Evolutionary conservation across 2,113 vertebrate species (phyloP).

Genomic region (Rana temporaria): DNA sequence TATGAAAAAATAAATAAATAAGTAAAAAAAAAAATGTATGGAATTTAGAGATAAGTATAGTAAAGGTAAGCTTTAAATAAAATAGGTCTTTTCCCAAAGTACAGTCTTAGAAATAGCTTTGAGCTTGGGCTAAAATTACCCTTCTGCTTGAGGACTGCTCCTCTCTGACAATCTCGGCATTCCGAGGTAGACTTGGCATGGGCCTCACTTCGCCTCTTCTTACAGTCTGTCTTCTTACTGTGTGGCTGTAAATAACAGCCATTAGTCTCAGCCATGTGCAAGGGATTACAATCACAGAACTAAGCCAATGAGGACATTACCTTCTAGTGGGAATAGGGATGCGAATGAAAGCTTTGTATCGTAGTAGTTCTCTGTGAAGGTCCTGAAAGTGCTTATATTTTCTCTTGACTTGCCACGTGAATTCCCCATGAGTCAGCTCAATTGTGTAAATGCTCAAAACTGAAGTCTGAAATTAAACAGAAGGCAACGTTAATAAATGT

Average conservation of each 20-base stretch:
- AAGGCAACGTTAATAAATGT: too few relatives aligned
- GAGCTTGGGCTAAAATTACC: constrained; percentile 67
- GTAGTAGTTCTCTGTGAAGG: constrained; percentile 90
- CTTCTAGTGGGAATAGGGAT: constrained; percentile 93
- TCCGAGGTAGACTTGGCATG: constrained; percentile 86
- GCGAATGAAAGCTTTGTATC: constrained; percentile 93
- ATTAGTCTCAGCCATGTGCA: background rate
- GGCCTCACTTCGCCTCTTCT: constrained; percentile 78
- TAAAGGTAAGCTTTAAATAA: too few relatives aligned
- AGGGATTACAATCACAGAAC: background rate
- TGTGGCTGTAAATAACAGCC: constrained; percentile 76
- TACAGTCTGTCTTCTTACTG: constrained; percentile 82
- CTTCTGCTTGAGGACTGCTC: constrained; percentile 90
- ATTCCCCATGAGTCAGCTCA: constrained; percentile 91
- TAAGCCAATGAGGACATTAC: constrained; percentile 65
- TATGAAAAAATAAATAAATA: too few relatives aligned
- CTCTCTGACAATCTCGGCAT: constrained; percentile 80
- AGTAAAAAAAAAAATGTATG: too few relatives aligned
- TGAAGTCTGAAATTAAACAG: constrained; percentile 70
- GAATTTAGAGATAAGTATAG: too few relatives aligned
- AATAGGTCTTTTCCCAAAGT: too few relatives aligned
- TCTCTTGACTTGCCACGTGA: constrained; percentile 92
- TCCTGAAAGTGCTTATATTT: constrained; percentile 97
- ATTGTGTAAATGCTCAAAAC: constrained; percentile 88
- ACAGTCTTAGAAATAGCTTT: too few relatives aligned